Base-by-base conservation (phyloP, 2,797 vertebrate species). In the Eutrigla gurnardus region DNA sequence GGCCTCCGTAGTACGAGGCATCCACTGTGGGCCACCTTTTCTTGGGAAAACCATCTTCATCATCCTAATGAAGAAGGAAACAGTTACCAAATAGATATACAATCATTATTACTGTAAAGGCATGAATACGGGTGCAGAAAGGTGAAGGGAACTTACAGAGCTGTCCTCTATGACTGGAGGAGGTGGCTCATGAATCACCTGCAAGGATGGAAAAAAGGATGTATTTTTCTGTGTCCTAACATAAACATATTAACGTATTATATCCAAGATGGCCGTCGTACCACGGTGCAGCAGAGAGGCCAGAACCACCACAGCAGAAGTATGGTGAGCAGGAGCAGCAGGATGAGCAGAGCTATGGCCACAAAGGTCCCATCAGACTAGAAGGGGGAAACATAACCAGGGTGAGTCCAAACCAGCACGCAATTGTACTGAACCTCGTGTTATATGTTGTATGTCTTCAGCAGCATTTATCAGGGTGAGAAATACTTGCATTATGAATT, bases 201-300 rank as follows among this genome's bases (percentile, higher is more conserved):
- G 84, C 40, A 87, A 89, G 54, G 89, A 54, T 18, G 63, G 35
- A 43, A 71, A 40, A 81, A 65, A 42, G 3, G 10, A 75, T 42
- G 35, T 6, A 3, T 1, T 1, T 1, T 2, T 5, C 2, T 32
- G 39, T 35, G 6, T 61, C 1, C 2, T n/a, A 7, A 50, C n/a
- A 18, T 32, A 33, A 59, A 65, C 60, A 75, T 45, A 61, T 59
- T 52, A 45, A 25, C 10, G 4, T 40, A 46, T 32, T 49, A 40
- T 64, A 60, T 69, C 39, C 32, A 37, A 60, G 46, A 58, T 59
- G 33, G 45, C 4, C 2, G 67, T 91, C 95, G 91, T 94, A 99
- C 98, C 97, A 99, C 96, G 0, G 98, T 99, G 92, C 98, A 99
- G 93, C 98, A 99, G 25, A 99, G 97, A 1, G 98, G 98, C 98